Base-by-base conservation (phyloP, 2,797 vertebrate genomes). In the Aphelocoma californica region DNA sequence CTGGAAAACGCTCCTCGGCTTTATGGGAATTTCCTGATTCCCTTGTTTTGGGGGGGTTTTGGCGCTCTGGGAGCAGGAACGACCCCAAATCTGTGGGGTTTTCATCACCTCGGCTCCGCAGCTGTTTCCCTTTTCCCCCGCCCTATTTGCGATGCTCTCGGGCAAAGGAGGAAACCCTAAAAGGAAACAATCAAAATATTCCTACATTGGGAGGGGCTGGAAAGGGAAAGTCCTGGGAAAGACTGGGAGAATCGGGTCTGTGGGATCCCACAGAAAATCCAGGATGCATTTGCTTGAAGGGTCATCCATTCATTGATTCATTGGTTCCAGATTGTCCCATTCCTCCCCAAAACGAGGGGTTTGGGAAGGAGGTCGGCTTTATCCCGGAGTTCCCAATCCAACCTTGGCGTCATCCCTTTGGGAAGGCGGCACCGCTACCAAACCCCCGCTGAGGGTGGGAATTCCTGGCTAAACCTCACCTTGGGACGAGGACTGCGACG, bases 311-410 rank as follows among this genome's bases (percentile, higher is more conserved):
- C 8, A n/a, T n/a, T 54, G 6, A 62, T 78, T 48, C 32, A 19
- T 57, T 21, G 38, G 18, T 36, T 36, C 23, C 5, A 23, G 31
- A n/a, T 34, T 34, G 25, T 5, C 36, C 2, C 3, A 1, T 32
- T 75, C 38, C 51, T 34, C 48, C 6, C 10, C 8, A 19, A 42
- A 34, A 34, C 0, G 2, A 47, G 20, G n/a, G 18, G 5, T 24
- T 31, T n/a, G 40, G 53, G 65, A 56, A 40, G 0, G 0, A 0
- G 1, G 0, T 0, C 7, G 2, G 58, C 9, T 42, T 65, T 34
- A 9, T n/a, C 42, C 62, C 1, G 2, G 62, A 21, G 6, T 26
- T 34, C n/a, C 56, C n/a, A 6, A 20, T 7, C 28, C 18, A 18
- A 47, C 8, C 40, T 24, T 3, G 19, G 38, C 31, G 5, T 44